Evolutionary conservation across 2,888 invertebrate species (phyloP).

Genomic region (Drosophila phalerata): DNA sequence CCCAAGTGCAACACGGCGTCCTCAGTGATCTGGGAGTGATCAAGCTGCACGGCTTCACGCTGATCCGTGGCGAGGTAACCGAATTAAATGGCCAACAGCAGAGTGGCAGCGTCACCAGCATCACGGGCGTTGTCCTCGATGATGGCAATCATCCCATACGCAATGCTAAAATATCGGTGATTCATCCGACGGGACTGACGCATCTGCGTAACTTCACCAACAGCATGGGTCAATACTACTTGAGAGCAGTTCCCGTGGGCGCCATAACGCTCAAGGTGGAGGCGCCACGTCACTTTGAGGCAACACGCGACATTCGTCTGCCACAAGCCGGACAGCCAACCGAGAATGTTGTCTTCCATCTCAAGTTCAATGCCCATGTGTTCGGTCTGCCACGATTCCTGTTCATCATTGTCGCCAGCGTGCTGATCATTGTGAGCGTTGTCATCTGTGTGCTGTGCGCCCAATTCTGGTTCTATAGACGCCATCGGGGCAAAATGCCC

Average conservation of each 20-base stretch:
- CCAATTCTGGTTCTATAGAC: constrained; percentile 79
- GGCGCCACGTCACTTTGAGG: constrained; percentile 88
- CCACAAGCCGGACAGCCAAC: constrained; percentile 85
- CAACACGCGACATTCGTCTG: constrained; percentile 82
- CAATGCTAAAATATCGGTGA: constrained; percentile 86
- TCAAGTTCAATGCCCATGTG: constrained; percentile 89
- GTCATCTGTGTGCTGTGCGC: constrained; percentile 79
- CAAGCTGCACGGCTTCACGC: constrained; percentile 56
- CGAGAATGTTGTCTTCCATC: constrained; percentile 89
- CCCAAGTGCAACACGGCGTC: constrained; percentile 75
- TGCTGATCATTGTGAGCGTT: constrained; percentile 77
- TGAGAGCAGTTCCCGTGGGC: constrained; percentile 80
- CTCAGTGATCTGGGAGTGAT: constrained; percentile 75
- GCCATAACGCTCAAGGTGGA: constrained; percentile 87
- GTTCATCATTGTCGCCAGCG: constrained; percentile 91
- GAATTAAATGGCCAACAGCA: constrained; percentile 60
- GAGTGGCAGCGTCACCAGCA: constrained; percentile 44
- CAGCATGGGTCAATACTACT: constrained; percentile 78
- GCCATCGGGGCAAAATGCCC: constrained; percentile 76
- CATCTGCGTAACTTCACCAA: constrained; percentile 83
- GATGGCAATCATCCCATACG: constrained; percentile 87
- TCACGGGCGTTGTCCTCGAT: constrained; percentile 88
- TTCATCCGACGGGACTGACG: constrained; percentile 83
- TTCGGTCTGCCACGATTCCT: constrained; percentile 91
- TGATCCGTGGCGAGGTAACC: constrained; percentile 69